A percentile compares a stretch with the other conserved stretches of the same genome.
Conservation (phyloP, 2,113 vertebrate species). For the Poecilia latipinna region DNA sequence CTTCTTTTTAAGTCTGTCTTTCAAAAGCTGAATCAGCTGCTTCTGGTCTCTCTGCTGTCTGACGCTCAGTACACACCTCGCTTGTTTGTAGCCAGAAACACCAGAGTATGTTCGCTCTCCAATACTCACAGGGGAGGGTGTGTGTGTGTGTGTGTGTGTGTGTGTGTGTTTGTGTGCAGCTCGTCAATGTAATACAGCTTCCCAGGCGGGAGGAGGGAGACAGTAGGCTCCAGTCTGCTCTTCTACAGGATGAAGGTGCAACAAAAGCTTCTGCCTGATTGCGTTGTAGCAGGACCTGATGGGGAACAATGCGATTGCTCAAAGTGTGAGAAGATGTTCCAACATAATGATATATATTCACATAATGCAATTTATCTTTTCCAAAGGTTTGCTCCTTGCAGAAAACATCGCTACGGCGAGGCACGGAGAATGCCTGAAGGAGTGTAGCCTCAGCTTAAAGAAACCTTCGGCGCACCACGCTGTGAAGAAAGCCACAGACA, state of each 20-base stretch:
- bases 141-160: conserved; percentile 28
- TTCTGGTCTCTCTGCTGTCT: conserved; percentile 39
- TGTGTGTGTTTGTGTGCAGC: conserved; percentile 18
- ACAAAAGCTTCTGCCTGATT: conserved; percentile 42
- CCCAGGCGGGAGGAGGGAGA: conserved; percentile 34
- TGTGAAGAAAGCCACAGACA: background rate
- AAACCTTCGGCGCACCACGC: background rate
- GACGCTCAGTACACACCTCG: conserved; percentile 31
- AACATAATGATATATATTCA: conserved; percentile 22
- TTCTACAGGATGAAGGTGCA: conserved; percentile 33
- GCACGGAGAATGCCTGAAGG: background rate
- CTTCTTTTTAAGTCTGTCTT: conserved; percentile 25
- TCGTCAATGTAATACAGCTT: conserved; percentile 30
- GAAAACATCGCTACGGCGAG: conserved; percentile 19
- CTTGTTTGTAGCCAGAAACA: conserved; percentile 44
- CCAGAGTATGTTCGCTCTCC: conserved; percentile 23
- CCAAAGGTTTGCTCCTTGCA: conserved; percentile 13
- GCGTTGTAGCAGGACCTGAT: conserved; percentile 22
- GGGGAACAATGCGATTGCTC: conserved; percentile 52
- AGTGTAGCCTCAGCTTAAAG: no score
- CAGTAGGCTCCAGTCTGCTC: conserved; percentile 23
- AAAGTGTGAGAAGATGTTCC: conserved; percentile 31
- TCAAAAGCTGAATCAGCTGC: conserved; percentile 63
- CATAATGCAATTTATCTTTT: conserved; percentile 19
- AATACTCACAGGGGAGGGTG: conserved; percentile 37